Evolutionary conservation across 2,888 invertebrate genomes (phyloP).

Genomic region (Thera obeliscata): DNA sequence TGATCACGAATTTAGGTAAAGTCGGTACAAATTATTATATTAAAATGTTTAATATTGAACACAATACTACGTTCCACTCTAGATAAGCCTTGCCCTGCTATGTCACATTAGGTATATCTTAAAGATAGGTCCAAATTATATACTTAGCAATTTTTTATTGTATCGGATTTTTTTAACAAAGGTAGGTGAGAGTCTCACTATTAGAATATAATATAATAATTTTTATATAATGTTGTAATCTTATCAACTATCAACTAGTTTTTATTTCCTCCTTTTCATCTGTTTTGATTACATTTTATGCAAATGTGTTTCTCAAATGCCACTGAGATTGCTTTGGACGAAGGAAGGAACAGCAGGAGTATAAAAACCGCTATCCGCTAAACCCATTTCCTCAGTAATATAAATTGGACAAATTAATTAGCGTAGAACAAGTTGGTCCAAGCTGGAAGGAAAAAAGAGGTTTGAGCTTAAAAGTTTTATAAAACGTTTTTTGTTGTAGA

Average conservation of each 20-base stretch:
- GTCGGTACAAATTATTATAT: neutral
- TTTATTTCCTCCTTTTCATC: neutral
- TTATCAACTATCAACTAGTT: no score
- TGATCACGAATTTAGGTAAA: neutral
- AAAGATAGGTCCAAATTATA: no score
- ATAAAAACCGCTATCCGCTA: conserved; percentile 19
- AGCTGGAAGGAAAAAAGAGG: conserved; percentile 23
- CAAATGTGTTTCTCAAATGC: conserved; percentile 8
- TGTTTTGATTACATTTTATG: neutral
- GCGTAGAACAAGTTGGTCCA: conserved; percentile 25
- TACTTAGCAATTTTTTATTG: no score
- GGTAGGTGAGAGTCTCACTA: no score
- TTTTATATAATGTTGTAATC: no score
- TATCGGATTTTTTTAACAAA: no score
- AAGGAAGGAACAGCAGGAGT: conserved; percentile 7
- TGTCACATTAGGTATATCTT: no score
- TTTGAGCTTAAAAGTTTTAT: conserved; percentile 9
- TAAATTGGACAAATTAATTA: conserved; percentile 32
- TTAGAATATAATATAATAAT: no score
- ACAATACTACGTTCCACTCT: neutral
- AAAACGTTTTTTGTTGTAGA: no score
- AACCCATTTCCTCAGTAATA: conserved; percentile 23
- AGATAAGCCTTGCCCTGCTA: no score
- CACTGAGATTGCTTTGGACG: conserved; percentile 2
- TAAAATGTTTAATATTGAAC: neutral